Conservation (phyloP, 2,797 vertebrate species). For the Bovichtus diacanthus region DNA sequence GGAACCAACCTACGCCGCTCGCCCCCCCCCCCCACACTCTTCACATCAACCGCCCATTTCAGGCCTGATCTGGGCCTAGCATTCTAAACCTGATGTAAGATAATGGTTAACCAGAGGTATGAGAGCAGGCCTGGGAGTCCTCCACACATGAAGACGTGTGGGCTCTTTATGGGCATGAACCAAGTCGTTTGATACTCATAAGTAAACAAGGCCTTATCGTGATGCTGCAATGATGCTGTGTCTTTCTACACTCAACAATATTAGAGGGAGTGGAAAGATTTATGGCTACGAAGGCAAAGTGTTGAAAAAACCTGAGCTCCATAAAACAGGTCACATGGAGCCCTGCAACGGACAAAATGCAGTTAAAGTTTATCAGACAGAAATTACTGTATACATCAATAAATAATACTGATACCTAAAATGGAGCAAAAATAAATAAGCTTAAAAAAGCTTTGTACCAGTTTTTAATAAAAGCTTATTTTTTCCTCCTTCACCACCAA, state of each 20-base stretch:
- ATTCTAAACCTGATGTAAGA: constrained; percentile 81
- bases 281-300: constrained; percentile 15
- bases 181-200: constrained; percentile 73
- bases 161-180: constrained; percentile 64
- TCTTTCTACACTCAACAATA: constrained; percentile 44
- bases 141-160: constrained; percentile 78
- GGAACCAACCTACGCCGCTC: constrained; percentile 40
- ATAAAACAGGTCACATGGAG: constrained; percentile 5
- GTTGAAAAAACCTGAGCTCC: constrained; percentile 8
- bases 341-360: background rate
- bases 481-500: background rate
- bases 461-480: background rate
- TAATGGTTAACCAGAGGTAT: constrained; percentile 85
- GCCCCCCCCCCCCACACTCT: constrained; percentile 28
- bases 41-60: constrained; percentile 70
- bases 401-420: background rate
- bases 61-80: constrained; percentile 70
- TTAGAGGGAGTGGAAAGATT: constrained; percentile 59
- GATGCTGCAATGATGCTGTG: constrained; percentile 25
- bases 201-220: constrained; percentile 59
- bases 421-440: background rate
- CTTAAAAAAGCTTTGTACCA: background rate
- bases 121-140: constrained; percentile 69
- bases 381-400: background rate
- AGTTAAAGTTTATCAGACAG: background rate